These are phyloP conservation scores for Notechis scutatus DNA, from an alignment of 2,113 vertebrate genomes.

Conservation along the genomic window DNA sequence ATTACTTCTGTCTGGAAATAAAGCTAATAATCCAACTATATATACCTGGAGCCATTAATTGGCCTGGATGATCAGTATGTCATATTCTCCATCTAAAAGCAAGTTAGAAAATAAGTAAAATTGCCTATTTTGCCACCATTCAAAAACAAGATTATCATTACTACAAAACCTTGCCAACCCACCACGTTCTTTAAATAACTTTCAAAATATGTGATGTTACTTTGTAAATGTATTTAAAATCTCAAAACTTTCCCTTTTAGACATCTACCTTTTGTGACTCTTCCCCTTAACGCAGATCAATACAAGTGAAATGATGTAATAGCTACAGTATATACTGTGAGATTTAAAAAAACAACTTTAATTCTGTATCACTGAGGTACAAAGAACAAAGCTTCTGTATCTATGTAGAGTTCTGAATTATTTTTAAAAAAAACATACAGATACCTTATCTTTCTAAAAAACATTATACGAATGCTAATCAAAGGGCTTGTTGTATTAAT, in stretches of 20 bases:
- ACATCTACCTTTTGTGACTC: background rate
- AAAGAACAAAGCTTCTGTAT: background rate
- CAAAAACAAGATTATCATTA: conserved; percentile 1
- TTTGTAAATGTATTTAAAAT: conserved; percentile 2
- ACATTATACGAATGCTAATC: background rate
- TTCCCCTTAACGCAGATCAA: background rate
- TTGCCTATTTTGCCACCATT: background rate
- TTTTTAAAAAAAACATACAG: background rate
- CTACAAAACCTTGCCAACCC: background rate
- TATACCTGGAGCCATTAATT: background rate
- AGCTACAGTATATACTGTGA: background rate
- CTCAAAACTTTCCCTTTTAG: background rate
- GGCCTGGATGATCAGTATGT: background rate
- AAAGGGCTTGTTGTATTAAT: background rate
- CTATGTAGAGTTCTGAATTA: background rate
- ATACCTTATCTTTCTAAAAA: background rate
- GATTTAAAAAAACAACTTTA: background rate
- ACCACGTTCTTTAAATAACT: conserved; percentile 15
- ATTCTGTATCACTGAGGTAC: background rate
- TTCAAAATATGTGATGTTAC: conserved; percentile 1
- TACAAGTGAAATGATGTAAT: background rate
- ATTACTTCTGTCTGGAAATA: background rate
- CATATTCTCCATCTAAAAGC: background rate
- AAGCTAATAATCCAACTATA: background rate
- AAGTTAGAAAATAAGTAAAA: background rate